Base-by-base conservation (phyloP, 2,888 invertebrate genomes). In the Periphyllus acericola region DNA sequence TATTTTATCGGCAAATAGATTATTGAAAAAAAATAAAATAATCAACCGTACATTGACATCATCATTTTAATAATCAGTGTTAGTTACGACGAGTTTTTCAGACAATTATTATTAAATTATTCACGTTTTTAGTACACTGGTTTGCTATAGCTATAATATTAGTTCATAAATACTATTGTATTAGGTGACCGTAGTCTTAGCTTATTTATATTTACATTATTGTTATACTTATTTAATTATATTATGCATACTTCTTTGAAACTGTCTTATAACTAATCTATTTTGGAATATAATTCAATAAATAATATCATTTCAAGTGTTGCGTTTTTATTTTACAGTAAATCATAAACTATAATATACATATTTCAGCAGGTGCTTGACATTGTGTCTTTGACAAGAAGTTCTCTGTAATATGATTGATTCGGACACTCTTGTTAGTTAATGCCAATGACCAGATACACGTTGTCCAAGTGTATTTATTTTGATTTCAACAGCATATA, bases 211-310 rank as follows among this genome's bases (percentile, higher is more conserved):
- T n/a, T 36, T 80, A 36, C 36, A 80, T 80, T 19, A 80, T 36
- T 80, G 36, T 80, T n/a, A 60, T 80, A 34, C 60, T 60, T 60
- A 80, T 80, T 80, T 36, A 36, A 79, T 68, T 68, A 81, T 8
- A 80, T 40, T 83, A 83, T 52, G 46, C 82, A 46, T 74, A 34
- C 72, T 36, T 55, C 83, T 83, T 83, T 55, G 36, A 83, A 74
- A 83, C 72, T 74, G 83, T 83, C 83, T 83, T 83, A n/a, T 55
- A 74, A 72, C n/a, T 83, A 36, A 83, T 55, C 74, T 83, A 83
- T 83, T 83, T 83, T 83, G 72, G 83, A 83, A 83, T 83, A 83
- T 74, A 83, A 83, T 83, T 83, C 36, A 83, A 83, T 83, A 83
- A 74, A 72, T 55, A 55, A 72, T 83, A 74, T 74, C n/a, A 81